Evolutionary conservation across 2,113 vertebrate species (phyloP).

Genomic region (Ariopsis seemanni): DNA sequence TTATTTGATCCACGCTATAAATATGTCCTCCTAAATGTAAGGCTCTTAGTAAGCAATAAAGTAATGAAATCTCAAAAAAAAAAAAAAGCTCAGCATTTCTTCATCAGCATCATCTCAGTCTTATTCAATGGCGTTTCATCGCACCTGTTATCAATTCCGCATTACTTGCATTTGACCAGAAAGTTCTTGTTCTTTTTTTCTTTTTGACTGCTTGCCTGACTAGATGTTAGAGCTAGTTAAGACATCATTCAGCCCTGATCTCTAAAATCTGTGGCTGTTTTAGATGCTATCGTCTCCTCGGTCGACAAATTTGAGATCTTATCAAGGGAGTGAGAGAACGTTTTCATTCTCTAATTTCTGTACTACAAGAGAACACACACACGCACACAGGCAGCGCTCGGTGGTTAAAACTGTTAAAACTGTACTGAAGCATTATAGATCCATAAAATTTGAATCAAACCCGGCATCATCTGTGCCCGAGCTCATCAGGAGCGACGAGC

Average conservation of each 20-base stretch:
- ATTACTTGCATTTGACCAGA: background rate
- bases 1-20: slow-evolving; percentile 57
- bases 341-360: slow-evolving; percentile 37
- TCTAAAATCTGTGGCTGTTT: slow-evolving; percentile 30
- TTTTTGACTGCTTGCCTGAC: background rate
- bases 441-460: slow-evolving; percentile 12
- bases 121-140: background rate
- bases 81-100: background rate
- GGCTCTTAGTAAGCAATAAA: background rate
- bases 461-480: background rate
- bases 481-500: slow-evolving; percentile 26
- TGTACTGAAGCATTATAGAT: background rate
- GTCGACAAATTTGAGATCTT: slow-evolving; percentile 37
- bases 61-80: background rate
- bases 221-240: background rate
- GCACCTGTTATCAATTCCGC: background rate
- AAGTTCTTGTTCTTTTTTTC: background rate
- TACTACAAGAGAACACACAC: background rate
- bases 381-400: background rate
- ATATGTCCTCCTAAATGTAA: slow-evolving; percentile 37
- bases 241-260: slow-evolving; percentile 18
- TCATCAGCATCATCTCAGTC: background rate
- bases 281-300: slow-evolving; percentile 47
- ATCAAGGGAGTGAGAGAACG: slow-evolving; percentile 38
- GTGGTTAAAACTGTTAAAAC: background rate